Evolutionary conservation across 1,140 invertebrate genomes (phyloP).

Genomic region (Bombus huntii): DNA sequence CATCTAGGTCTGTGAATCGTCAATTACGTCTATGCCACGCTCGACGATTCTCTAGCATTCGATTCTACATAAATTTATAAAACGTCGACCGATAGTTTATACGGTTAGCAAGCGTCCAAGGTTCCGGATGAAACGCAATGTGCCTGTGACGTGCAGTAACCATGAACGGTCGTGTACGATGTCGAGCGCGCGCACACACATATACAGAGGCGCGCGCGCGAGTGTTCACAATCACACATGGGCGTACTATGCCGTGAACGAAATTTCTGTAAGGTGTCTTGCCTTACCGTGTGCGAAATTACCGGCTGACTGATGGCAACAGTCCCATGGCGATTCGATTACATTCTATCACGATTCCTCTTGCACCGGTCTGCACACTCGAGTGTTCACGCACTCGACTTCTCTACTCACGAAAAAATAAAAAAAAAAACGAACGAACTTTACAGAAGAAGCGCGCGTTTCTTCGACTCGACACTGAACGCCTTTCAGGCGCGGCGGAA

Average conservation of each 20-base stretch:
- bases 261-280: conserved; percentile 23
- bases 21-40: neutral
- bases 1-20: too few species aligned
- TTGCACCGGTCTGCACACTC: conserved; percentile 2
- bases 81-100: conserved; percentile 1
- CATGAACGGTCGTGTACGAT: conserved; percentile 34
- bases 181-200: neutral
- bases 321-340: conserved; percentile 17
- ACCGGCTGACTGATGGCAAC: conserved; percentile 69
- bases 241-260: neutral
- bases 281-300: conserved; percentile 78
- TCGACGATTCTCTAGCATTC: neutral
- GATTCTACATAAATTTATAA: neutral
- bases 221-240: neutral
- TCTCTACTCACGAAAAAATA: neutral
- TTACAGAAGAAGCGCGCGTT: conserved; percentile 48
- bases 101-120: conserved; percentile 22
- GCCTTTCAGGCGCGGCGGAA: conserved; percentile 66
- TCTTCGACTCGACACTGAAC: conserved; percentile 63
- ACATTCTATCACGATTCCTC: conserved; percentile 57
- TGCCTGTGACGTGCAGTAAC: conserved; percentile 45
- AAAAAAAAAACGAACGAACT: conserved; percentile 5
- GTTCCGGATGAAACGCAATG: conserved; percentile 25
- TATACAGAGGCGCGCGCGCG: neutral
- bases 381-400: neutral